Conservation (phyloP, 2,797 vertebrate species). For the Chrysocyon brachyurus region DNA sequence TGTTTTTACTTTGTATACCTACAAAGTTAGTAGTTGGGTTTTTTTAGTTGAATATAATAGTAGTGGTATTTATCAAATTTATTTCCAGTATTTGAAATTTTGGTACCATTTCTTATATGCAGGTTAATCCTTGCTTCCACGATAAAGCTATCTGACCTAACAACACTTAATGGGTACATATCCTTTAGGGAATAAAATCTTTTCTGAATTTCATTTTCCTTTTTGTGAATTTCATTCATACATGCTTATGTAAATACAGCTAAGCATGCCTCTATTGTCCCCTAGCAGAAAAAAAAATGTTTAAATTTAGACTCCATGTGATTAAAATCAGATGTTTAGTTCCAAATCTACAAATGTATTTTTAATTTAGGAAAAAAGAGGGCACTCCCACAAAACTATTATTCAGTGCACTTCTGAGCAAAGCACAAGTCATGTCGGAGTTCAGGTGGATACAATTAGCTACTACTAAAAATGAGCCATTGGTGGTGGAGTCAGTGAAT, state of each 20-base stretch:
- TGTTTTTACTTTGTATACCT: neutral
- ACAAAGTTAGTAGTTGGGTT: neutral
- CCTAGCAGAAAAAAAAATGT: neutral
- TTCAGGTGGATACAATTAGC: conserved; percentile 31
- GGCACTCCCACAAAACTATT: neutral
- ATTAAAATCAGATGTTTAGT: neutral
- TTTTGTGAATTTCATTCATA: neutral
- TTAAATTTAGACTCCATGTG: neutral
- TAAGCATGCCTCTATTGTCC: neutral
- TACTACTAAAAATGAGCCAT: neutral
- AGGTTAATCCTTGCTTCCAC: neutral
- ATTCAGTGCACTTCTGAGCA: neutral
- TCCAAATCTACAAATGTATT: neutral
- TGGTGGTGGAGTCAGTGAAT: neutral
- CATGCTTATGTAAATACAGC: neutral
- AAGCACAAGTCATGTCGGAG: neutral
- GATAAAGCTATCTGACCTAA: neutral
- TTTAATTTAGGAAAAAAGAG: neutral
- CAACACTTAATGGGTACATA: neutral
- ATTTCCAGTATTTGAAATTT: neutral
- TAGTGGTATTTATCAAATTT: neutral
- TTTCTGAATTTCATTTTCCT: neutral
- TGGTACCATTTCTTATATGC: neutral
- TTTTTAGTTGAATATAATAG: neutral
- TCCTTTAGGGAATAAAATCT: neutral